These are phyloP conservation scores for Kuschelorhynchus macadamiae DNA, from an alignment of 2,888 invertebrate genomes.

Conservation along the genomic window DNA sequence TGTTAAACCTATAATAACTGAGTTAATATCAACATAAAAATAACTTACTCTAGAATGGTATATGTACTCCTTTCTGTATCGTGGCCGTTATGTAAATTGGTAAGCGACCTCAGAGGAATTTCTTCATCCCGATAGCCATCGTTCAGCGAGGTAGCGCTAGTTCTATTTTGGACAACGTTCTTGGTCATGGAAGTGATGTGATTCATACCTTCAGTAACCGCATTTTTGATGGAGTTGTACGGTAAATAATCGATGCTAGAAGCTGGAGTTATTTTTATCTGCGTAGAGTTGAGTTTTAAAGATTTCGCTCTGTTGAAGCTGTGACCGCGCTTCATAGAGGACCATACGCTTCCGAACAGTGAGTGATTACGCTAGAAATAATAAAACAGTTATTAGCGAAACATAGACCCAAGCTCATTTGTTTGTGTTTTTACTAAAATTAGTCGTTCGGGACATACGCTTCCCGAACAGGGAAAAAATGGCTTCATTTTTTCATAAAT, in stretches of 20 bases:
- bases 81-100: slow-evolving; percentile 76
- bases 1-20: too few species aligned
- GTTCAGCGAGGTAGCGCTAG: slow-evolving; percentile 63
- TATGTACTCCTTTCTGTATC: slow-evolving; percentile 78
- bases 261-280: slow-evolving; percentile 69
- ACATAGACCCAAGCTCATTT: too few species aligned
- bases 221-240: slow-evolving; percentile 73
- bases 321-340: slow-evolving; percentile 87
- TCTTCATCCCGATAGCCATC: slow-evolving; percentile 73
- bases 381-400: too few species aligned
- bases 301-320: slow-evolving; percentile 74
- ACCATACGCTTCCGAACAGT: slow-evolving; percentile 96
- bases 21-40: too few species aligned
- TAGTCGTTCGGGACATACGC: too few species aligned
- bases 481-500: too few species aligned
- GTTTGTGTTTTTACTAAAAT: too few species aligned
- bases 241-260: slow-evolving; percentile 72
- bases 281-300: slow-evolving; percentile 73
- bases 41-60: slow-evolving; percentile 81
- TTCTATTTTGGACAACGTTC: slow-evolving; percentile 65
- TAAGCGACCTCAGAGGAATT: slow-evolving; percentile 83
- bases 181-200: slow-evolving; percentile 72
- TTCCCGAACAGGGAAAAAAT: too few species aligned
- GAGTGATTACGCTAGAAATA: slow-evolving; percentile 91
- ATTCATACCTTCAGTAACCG: slow-evolving; percentile 72